Evolutionary conservation across 2,113 vertebrate genomes (phyloP), one percentile per base, ranked within the genome.

Genomic region (Syrmaticus mikado): DNA sequence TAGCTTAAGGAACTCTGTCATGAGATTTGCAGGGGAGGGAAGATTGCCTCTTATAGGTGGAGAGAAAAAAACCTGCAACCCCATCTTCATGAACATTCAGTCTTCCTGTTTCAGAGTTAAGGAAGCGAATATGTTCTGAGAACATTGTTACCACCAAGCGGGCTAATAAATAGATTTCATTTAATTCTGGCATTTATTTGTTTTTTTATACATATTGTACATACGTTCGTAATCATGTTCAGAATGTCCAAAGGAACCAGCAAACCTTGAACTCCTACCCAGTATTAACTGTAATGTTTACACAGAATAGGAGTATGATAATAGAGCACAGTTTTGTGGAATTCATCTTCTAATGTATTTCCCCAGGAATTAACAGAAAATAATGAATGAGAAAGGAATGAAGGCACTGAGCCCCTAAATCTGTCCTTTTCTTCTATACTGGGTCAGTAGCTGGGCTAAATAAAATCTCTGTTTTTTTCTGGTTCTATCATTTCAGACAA

Each of bases 401-500:
- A 85, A 74, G 28, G 28, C 32, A 70, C 21, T 11, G 18, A 79
- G 10, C 10, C 28, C 34, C 4, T 25, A 43, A 64, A 6, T 40
- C 28, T 73, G 7, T 72, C 24, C 5, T 72, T 83, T 78, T 58
- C 32, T 52, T 81, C n/a, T 50, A 17, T 30, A 43, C n/a, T 48
- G 38, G 38, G n/a, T 82, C 22, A 43, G 46, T 52, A 81, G 14
- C 25, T 74, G 22, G 55, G 25, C 65, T 86, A 92, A 92, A 90
- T 86, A 64, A 66, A 85, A 80, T 6, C 76, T 92, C 60, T 81
- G 15, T 91, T 92, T 40, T 52, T 96, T 97, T 53, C 79, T 95
- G 78, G 6, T 87, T 90, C 95, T 91, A 46, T 92, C 41, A 25
- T 97, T 97, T 85, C 93, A 99, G 99, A 98, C 97, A 99, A 98